Conservation (phyloP, 1,140 invertebrate genomes). For the Heterodera schachtii region DNA sequence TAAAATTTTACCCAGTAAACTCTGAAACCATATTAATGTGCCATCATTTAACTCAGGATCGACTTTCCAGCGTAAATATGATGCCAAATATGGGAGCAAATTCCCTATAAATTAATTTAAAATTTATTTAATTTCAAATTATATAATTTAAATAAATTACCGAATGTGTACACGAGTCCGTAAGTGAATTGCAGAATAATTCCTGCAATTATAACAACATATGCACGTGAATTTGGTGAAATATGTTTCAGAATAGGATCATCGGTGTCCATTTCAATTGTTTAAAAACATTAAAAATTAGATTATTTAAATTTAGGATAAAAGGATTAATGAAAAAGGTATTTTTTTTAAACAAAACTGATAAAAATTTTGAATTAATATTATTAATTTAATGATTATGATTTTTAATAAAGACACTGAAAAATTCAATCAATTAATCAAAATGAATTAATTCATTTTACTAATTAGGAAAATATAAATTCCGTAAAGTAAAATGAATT, state of each 20-base stretch:
- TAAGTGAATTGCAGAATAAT: slow-evolving; percentile 50
- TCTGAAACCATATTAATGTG: slow-evolving; percentile 51
- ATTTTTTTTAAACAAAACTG: too few species aligned
- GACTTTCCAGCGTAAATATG: slow-evolving; percentile 51
- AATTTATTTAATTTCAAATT: slow-evolving; percentile 8
- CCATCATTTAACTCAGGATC: slow-evolving; percentile 48
- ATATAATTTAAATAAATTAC: slow-evolving; percentile 27
- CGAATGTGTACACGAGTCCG: slow-evolving; percentile 54
- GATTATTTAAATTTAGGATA: background rate
- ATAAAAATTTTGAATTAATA: too few species aligned
- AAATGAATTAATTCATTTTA: too few species aligned
- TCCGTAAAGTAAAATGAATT: too few species aligned
- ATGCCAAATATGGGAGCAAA: slow-evolving; percentile 49
- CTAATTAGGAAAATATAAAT: too few species aligned
- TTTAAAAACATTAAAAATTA: background rate
- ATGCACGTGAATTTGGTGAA: slow-evolving; percentile 33
- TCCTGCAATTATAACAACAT: slow-evolving; percentile 45
- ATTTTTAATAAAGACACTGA: too few species aligned
- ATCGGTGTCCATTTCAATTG: slow-evolving; percentile 48
- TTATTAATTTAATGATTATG: too few species aligned
- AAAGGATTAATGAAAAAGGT: too few species aligned
- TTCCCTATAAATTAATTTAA: slow-evolving; percentile 38
- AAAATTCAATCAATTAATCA: too few species aligned
- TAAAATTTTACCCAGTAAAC: slow-evolving; percentile 32
- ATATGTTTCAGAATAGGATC: slow-evolving; percentile 38